Conservation (phyloP, 1,140 invertebrate species). For the Planococcus citri region DNA sequence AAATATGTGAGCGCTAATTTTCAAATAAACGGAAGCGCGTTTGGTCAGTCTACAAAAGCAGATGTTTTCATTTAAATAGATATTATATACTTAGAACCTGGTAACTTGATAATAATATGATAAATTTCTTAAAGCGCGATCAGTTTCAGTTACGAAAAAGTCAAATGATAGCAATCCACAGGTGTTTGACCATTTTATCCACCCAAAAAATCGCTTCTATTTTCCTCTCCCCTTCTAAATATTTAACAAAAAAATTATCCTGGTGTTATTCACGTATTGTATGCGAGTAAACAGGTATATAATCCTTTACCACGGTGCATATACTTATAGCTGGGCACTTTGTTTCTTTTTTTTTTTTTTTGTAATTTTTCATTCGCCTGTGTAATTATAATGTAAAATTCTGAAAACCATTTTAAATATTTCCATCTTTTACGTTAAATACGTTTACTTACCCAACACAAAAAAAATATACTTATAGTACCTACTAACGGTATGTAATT, state of each 20-base stretch:
- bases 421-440: no score
- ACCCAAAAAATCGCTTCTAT: neutral
- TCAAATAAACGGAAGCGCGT: slow-evolving; percentile 11
- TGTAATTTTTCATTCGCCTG: neutral
- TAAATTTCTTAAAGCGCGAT: slow-evolving; percentile 14
- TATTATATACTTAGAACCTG: neutral
- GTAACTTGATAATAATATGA: slow-evolving; percentile 20
- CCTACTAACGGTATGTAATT: no score
- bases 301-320: no score
- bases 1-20: neutral
- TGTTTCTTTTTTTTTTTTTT: no score
- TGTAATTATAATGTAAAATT: neutral
- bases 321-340: no score
- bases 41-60: neutral
- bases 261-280: no score
- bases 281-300: no score
- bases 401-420: no score
- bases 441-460: no score
- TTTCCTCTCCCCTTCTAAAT: no score
- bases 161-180: neutral
- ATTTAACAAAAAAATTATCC: no score
- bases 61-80: slow-evolving; percentile 14
- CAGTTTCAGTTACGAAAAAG: neutral
- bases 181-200: slow-evolving; percentile 9
- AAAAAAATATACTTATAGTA: no score